Base-by-base conservation (phyloP, 2,113 vertebrate genomes). In the Recurvirostra avosetta region DNA sequence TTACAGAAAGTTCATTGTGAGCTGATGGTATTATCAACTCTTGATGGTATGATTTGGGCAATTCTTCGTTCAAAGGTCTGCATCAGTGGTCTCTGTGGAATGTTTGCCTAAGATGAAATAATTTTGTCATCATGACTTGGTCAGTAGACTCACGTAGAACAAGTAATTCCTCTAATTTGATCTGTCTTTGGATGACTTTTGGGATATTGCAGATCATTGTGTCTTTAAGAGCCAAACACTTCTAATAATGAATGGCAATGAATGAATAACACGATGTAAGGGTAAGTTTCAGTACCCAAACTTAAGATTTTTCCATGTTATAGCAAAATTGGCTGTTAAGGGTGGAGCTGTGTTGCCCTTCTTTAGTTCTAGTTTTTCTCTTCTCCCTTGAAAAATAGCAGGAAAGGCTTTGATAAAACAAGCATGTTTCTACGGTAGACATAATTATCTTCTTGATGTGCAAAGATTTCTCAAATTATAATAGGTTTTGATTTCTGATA, bases 361-460 rank as follows among this genome's bases (percentile, higher is more conserved):
- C 26, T 55, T 55, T n/a, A 43, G 41, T 65, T 85, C 15, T 73
- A 3, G 2, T 86, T 72, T 86, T 67, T 65, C 19, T 80, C 3
- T 77, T 82, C 40, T 81, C 49, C 59, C 6, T 63, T 41, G 47
- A 43, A 73, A 63, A 88, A 49, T 27, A 58, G 27, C 26, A 7
- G 3, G 41, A 80, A 79, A 62, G 65, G 8, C 20, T 80, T 79
- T n/a, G n/a, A 23, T 79, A 23, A 89, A 82, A 56, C 13, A 71
- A 52, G 10, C 1, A 0, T 58, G 3, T 80, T 80, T 62, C 53
- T 62, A 1, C 0, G 3, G 27, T 58, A 71, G 34, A 10, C 34
- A 7, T 52, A 66, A 56, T 66, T 79, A 61, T 38, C 34, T 47
- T 73, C 49, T 80, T 56, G 38, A 3, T 87, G 14, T 36, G 16